These are phyloP conservation scores for Rhyacophila brunnea DNA, from an alignment of 1,140 invertebrate genomes.

Conservation along the genomic window DNA sequence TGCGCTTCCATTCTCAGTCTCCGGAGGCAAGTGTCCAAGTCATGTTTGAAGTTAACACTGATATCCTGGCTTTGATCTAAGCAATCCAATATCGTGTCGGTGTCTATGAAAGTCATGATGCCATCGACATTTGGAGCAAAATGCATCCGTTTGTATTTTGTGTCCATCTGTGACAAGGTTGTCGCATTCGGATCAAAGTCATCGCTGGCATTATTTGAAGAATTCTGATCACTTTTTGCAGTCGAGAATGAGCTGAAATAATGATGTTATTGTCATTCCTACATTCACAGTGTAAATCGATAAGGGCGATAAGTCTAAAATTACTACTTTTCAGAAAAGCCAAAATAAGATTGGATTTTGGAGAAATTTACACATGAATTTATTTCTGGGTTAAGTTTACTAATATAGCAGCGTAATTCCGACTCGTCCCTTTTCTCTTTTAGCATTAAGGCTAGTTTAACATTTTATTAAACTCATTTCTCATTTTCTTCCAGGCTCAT, in stretches of 20 bases:
- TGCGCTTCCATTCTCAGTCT: conserved; percentile 66
- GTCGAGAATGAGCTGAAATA: conserved; percentile 12
- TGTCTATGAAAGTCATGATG: conserved; percentile 61
- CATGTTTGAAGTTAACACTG: conserved; percentile 57
- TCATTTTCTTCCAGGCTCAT: too few relatives aligned
- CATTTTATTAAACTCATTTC: too few relatives aligned
- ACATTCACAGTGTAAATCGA: too few relatives aligned
- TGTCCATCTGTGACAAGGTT: conserved; percentile 39
- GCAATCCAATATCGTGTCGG: conserved; percentile 45
- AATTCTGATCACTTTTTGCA: conserved; percentile 8
- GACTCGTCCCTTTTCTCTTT: too few relatives aligned
- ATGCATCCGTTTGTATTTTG: conserved; percentile 56
- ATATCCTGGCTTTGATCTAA: conserved; percentile 47
- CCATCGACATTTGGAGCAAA: conserved; percentile 67
- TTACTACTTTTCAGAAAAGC: too few relatives aligned
- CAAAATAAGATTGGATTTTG: too few relatives aligned
- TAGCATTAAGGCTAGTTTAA: too few relatives aligned
- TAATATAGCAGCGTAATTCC: too few relatives aligned
- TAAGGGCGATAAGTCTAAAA: too few relatives aligned
- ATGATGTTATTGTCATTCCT: too few relatives aligned
- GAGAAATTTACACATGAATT: too few relatives aligned
- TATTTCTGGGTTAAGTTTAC: too few relatives aligned
- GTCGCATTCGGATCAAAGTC: conserved; percentile 37
- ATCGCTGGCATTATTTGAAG: neutral
- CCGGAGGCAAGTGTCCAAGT: conserved; percentile 64